phyloP scores from a whole-genome alignment of 53 echinoderm and acorn worm genomes.

The Zoroaster sp. region DNA sequence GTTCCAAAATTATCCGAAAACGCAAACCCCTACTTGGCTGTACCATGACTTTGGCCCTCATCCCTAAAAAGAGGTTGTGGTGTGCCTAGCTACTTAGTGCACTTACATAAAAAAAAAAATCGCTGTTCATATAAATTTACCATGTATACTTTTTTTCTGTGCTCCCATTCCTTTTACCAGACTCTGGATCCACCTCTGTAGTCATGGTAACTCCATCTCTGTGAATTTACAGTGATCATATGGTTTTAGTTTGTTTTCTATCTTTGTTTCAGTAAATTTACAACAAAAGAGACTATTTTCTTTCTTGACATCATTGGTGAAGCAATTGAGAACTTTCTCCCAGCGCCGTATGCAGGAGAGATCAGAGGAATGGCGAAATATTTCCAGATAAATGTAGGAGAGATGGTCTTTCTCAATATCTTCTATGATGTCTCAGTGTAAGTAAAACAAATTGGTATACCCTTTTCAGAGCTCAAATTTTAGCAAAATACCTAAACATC shows the following conservation, averaged over 20 bases:
- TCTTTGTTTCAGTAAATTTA: slow-evolving; percentile 29
- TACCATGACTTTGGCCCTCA: no score
- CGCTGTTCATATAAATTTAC: no score
- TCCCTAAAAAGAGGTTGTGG: no score
- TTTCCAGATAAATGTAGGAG: slow-evolving; percentile 64
- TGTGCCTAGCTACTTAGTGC: no score
- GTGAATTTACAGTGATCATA: background rate
- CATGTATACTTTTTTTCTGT: no score
- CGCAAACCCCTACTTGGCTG: no score
- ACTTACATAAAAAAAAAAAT: no score
- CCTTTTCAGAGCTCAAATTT: background rate
- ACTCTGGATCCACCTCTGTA: no score
- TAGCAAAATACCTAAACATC: background rate
- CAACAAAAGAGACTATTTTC: slow-evolving; percentile 19
- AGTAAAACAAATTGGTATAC: background rate
- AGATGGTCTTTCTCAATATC: slow-evolving; percentile 67
- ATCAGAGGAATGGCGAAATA: slow-evolving; percentile 81
- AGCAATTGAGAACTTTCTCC: slow-evolving; percentile 67
- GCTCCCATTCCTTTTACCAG: no score
- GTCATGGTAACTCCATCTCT: no score
- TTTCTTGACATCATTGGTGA: slow-evolving; percentile 60
- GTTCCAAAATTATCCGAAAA: no score
- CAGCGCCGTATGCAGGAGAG: slow-evolving; percentile 81
- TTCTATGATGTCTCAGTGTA: slow-evolving; percentile 85
- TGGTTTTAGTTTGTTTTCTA: background rate